phyloP scores from a whole-genome alignment of 2,888 invertebrate species.

The Caenorhabditis wallacei region DNA sequence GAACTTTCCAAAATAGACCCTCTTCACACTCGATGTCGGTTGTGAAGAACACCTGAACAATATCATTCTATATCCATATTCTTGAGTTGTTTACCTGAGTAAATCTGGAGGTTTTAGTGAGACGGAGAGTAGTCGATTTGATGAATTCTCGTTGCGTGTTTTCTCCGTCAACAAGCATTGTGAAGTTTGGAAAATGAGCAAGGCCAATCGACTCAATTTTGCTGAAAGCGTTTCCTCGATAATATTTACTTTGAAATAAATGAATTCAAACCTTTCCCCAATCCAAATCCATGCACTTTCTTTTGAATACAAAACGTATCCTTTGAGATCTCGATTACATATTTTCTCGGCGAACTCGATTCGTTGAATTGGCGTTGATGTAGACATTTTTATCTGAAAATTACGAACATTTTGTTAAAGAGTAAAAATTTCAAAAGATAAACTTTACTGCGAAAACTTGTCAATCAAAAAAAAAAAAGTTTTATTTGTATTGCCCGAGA shows the following conservation, averaged over 20 bases:
- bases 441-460: too few relatives aligned
- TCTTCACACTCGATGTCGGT: constrained; percentile 71
- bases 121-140: constrained; percentile 52
- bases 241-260: neutral
- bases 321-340: constrained; percentile 53
- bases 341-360: constrained; percentile 49
- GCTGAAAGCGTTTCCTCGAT: constrained; percentile 35
- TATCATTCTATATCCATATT: neutral
- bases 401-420: too few relatives aligned
- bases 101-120: constrained; percentile 54
- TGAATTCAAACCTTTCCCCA: constrained; percentile 56
- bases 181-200: constrained; percentile 67
- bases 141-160: constrained; percentile 61
- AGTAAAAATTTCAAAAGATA: neutral
- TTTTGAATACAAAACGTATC: constrained; percentile 60
- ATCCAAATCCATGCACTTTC: constrained; percentile 71
- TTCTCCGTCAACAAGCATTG: constrained; percentile 66
- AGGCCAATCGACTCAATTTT: constrained; percentile 61
- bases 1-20: constrained; percentile 62
- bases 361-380: constrained; percentile 40
- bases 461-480: too few relatives aligned
- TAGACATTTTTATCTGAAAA: constrained; percentile 27
- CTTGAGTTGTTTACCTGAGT: constrained; percentile 61
- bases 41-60: constrained; percentile 68
- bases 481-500: constrained; percentile 15